These are phyloP conservation scores for Tachypleus tridentatus DNA, from an alignment of 1,140 invertebrate genomes.

Conservation along the genomic window DNA sequence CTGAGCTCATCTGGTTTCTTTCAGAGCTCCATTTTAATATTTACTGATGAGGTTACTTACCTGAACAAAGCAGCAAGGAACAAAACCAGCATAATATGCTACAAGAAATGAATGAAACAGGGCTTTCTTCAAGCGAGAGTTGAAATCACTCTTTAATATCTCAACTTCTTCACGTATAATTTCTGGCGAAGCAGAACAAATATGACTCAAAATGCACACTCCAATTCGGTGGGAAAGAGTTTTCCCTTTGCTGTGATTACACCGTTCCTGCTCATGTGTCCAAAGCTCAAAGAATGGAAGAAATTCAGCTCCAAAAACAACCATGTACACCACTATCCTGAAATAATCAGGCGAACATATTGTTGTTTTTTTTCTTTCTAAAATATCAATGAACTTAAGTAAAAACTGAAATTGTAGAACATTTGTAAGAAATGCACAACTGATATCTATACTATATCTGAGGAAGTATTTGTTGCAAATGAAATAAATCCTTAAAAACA, in stretches of 20 bases:
- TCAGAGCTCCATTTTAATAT: too few species aligned
- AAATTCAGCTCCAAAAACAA: constrained; percentile 55
- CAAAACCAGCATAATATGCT: constrained; percentile 80
- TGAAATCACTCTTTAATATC: constrained; percentile 69
- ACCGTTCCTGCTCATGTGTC: constrained; percentile 4
- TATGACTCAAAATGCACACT: constrained; percentile 27
- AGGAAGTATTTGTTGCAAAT: too few species aligned
- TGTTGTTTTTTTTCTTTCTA: too few species aligned
- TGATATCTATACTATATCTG: too few species aligned
- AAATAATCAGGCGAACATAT: background rate
- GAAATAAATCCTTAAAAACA: too few species aligned
- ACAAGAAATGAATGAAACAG: constrained; percentile 78
- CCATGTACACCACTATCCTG: constrained; percentile 67
- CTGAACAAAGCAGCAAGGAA: constrained; percentile 78
- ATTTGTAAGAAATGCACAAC: too few species aligned
- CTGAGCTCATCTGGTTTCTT: too few species aligned
- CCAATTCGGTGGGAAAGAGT: constrained; percentile 2
- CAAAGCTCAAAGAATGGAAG: constrained; percentile 30
- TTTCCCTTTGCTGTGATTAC: constrained; percentile 3
- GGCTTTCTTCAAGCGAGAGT: constrained; percentile 71
- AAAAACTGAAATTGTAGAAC: too few species aligned
- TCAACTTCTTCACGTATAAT: constrained; percentile 72
- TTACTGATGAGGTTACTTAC: constrained; percentile 35
- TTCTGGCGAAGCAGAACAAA: constrained; percentile 37
- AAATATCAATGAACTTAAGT: too few species aligned